Evolutionary conservation across 2,113 vertebrate genomes (phyloP), one percentile per base, ranked within the genome.

Genomic region (Cynoglossus semilaevis): DNA sequence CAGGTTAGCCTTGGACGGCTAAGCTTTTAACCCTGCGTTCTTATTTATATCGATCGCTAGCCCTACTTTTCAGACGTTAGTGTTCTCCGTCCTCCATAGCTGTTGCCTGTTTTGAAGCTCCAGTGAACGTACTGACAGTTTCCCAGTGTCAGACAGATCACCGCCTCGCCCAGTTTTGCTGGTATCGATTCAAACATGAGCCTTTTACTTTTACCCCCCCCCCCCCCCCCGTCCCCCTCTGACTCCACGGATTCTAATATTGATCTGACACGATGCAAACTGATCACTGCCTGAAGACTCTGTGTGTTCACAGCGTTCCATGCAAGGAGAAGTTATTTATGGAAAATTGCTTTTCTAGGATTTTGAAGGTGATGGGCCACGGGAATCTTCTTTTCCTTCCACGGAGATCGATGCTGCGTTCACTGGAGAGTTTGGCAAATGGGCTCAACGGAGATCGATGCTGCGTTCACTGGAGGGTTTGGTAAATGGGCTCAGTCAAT

Each of bases 151-250:
- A 51, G 61, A 59, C 19, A 56, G 19, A 72, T 72, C 15, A 15
- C 48, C 42, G 1, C 15, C 9, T 37, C 38, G 51, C 54, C 66
- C 7, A 1, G 13, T 42, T 77, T 65, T 64, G 11, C 36, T 9
- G 3, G 50, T 73, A 83, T 74, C 58, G 71, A 83, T 82, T 58
- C 51, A 59, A 81, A 83, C 66, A 69, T 40, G 53, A 79, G 53
- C 56, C 57, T 44, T 72, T 70, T 51, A 74, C 45, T 62, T 53
- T 56, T 15, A 72, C 66, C 61, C 46, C 15, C 43, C 67, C 56
- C 75, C 60, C 69, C 65, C 43, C 64, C 55, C 75, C 63, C 69
- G 62, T 41, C 41, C 65, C 54, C 44, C 74, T 51, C 55, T n/a
- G 18, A 51, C 46, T 62, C 41, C 50, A 44, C 63, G 46, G 57